Percentiles rank a stretch among this genome's conserved stretches.
phyloP scores from a whole-genome alignment of 2,113 vertebrate genomes.

The Zootoca vivipara region DNA sequence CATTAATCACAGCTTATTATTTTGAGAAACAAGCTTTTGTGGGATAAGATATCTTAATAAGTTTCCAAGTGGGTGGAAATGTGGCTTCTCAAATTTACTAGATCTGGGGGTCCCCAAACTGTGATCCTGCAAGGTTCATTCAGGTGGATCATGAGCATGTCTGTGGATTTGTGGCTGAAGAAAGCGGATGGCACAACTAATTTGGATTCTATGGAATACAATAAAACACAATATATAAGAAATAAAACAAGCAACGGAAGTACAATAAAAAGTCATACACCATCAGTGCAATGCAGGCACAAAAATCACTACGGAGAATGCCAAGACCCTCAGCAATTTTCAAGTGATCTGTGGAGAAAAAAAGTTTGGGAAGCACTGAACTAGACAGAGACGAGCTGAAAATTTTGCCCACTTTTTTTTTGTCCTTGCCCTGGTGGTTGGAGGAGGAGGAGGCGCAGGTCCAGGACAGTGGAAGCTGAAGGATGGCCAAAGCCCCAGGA shows the following conservation, averaged over 20 bases:
- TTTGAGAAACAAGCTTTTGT: constrained; percentile 42
- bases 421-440: too few species aligned
- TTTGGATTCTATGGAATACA: neutral
- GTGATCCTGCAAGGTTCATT: neutral
- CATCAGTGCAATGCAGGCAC: neutral
- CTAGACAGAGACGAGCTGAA: too few species aligned
- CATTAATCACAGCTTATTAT: constrained; percentile 31
- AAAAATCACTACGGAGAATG: neutral
- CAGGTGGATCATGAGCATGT: neutral
- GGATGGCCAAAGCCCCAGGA: too few species aligned
- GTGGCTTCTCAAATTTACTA: neutral
- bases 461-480: too few species aligned
- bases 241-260: neutral
- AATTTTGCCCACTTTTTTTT: too few species aligned
- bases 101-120: neutral
- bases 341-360: too few species aligned
- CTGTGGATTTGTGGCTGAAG: neutral
- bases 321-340: too few species aligned
- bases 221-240: neutral
- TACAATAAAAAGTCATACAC: neutral
- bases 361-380: too few species aligned
- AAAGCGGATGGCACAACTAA: neutral
- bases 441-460: too few species aligned
- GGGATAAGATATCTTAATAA: constrained; percentile 14
- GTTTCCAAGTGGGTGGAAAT: neutral